Base-by-base conservation (phyloP, 2,888 invertebrate species). In the Hirtodrosophila trivittata region DNA sequence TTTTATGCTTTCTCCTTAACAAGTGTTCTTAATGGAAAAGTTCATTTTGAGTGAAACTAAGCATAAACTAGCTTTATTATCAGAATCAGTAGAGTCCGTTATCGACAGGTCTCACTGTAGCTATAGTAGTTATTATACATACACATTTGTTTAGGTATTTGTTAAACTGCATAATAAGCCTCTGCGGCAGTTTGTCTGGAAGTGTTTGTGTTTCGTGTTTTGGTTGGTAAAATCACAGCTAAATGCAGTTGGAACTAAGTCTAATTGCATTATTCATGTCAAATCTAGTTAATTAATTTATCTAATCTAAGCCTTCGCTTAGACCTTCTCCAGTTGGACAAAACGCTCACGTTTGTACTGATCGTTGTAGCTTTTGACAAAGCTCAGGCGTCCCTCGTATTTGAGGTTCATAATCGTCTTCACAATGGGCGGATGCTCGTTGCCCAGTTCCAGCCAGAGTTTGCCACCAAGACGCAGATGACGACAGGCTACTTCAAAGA, bases 401-500 rank as follows among this genome's bases (percentile, higher is more conserved):
- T 91, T 89, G 7, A 89, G 80, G 25, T 91, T 77, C 54, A 93
- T 90, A 69, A 91, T 91, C 30, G 90, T 87, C 55, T 89, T 86
- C 9, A 93, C 90, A 54, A 92, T 66, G 6, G 91, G 89, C 0
- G 93, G 92, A 89, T 94, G 93, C 1, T 89, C 88, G 4, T 91
- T 90, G 80, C 93, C 93, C 16, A 93, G 91, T 89, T 94, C 94
- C 59, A 94, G 75, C 88, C 93, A 92, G 16, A 94, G 88, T 74
- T 89, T 90, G 9, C 93, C 93, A 1, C 88, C 90, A 3, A 88
- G 64, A 25, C 90, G 91, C 45, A 94, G 86, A 58, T 91, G 87
- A 7, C 77, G 76, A 18, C 92, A 91, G 33, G 93, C 91, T 52
- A 92, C 89, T 37, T 91, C 89, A 52, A 94, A 89, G 33, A 95